Evolutionary conservation across 1,140 invertebrate genomes (phyloP).

Genomic region (Phenacoccus solenopsis): DNA sequence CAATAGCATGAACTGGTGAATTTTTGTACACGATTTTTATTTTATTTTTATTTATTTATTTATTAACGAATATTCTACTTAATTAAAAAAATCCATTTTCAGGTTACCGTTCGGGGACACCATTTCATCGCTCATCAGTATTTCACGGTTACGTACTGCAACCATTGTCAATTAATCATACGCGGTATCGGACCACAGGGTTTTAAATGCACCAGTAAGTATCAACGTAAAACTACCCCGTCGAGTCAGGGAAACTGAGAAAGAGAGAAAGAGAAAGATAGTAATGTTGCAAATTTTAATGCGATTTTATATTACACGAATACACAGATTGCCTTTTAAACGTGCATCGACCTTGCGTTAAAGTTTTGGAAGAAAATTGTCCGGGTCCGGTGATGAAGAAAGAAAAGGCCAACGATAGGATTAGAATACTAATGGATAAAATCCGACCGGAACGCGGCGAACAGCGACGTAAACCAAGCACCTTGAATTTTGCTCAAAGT

Average conservation of each 20-base stretch:
- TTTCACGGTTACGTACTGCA: slow-evolving; percentile 77
- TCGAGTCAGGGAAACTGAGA: too few relatives aligned
- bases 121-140: slow-evolving; percentile 80
- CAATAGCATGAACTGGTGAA: too few relatives aligned
- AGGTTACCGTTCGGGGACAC: slow-evolving; percentile 69
- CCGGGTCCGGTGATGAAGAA: slow-evolving; percentile 60
- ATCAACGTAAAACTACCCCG: background rate
- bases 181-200: slow-evolving; percentile 90
- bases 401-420: slow-evolving; percentile 48
- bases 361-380: slow-evolving; percentile 69
- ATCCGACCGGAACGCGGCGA: slow-evolving; percentile 44
- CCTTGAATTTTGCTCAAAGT: slow-evolving; percentile 38
- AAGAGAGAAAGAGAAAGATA: too few relatives aligned
- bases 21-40: too few relatives aligned
- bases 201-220: slow-evolving; percentile 73
- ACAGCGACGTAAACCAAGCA: slow-evolving; percentile 37
- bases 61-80: too few relatives aligned
- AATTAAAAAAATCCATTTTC: too few relatives aligned
- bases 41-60: too few relatives aligned
- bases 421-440: slow-evolving; percentile 62
- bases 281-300: too few relatives aligned
- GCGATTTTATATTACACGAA: too few relatives aligned
- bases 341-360: slow-evolving; percentile 72
- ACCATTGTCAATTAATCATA: slow-evolving; percentile 82
- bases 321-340: slow-evolving; percentile 79